These are phyloP conservation scores for Archaeoteleia sp. DNA, from an alignment of 2,888 invertebrate genomes.

Conservation along the genomic window DNA sequence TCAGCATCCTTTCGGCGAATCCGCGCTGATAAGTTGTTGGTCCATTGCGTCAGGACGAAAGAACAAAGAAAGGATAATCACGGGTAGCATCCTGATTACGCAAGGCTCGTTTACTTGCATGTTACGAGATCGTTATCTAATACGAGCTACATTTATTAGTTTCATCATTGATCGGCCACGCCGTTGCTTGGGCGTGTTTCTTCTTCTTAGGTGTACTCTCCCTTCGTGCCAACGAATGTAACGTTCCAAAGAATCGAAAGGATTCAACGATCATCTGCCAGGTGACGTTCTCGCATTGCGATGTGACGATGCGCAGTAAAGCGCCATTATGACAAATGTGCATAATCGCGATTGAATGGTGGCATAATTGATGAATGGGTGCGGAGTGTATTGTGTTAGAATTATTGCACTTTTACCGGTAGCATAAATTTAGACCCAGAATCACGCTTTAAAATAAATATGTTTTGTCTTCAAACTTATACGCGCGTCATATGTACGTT, in stretches of 20 bases:
- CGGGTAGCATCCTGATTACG: slow-evolving; percentile 50
- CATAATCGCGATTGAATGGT: slow-evolving; percentile 45
- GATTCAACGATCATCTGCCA: slow-evolving; percentile 29
- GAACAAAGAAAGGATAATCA: slow-evolving; percentile 57
- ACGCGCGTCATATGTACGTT: no score
- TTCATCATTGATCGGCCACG: slow-evolving; percentile 43
- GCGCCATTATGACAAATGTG: slow-evolving; percentile 41
- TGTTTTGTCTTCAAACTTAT: no score
- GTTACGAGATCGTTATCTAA: slow-evolving; percentile 51
- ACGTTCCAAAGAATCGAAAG: slow-evolving; percentile 38
- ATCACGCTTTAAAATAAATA: no score
- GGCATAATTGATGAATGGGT: slow-evolving; percentile 43
- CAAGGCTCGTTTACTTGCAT: slow-evolving; percentile 37
- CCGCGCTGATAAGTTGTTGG: slow-evolving; percentile 33
- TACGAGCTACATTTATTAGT: slow-evolving; percentile 50
- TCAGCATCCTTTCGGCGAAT: slow-evolving; percentile 22
- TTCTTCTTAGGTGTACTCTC: no score
- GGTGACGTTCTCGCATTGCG: slow-evolving; percentile 47
- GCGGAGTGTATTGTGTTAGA: slow-evolving; percentile 6
- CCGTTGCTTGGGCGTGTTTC: slow-evolving; percentile 39
- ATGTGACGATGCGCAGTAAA: slow-evolving; percentile 41
- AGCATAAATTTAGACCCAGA: no score
- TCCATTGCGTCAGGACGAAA: slow-evolving; percentile 48
- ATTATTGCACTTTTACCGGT: slow-evolving; percentile 37
- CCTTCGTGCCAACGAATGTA: no score